phyloP scores from a whole-genome alignment of 2,113 vertebrate genomes.

The Brienomyrus brachyistius region DNA sequence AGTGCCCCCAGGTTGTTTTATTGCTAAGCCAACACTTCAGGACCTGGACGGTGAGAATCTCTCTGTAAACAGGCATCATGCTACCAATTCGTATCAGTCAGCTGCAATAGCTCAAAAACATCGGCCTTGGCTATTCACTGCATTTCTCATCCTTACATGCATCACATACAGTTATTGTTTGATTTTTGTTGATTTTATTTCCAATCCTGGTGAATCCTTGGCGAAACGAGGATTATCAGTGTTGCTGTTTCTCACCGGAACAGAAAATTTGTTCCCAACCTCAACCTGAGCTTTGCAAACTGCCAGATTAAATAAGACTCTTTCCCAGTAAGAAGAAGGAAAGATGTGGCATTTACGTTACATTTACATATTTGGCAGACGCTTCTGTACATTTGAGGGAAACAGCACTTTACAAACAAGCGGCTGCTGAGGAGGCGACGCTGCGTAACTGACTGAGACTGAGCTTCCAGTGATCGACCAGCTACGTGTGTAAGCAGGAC shows the following conservation, averaged over 20 bases:
- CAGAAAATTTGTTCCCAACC: background rate
- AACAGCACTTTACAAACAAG: background rate
- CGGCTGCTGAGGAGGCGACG: background rate
- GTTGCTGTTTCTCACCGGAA: background rate
- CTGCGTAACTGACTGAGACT: background rate
- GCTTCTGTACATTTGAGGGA: background rate
- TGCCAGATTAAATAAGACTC: background rate
- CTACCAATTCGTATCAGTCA: background rate
- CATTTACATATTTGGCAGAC: background rate
- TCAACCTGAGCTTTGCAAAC: background rate
- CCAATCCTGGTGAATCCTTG: background rate
- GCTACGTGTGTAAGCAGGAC: background rate
- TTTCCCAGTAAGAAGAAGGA: background rate
- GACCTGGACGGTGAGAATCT: background rate
- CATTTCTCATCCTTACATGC: background rate
- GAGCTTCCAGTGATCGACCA: background rate
- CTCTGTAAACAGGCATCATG: background rate
- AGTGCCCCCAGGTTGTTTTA: background rate
- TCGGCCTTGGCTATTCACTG: background rate
- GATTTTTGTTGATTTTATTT: background rate
- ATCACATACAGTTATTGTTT: background rate
- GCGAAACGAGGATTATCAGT: background rate
- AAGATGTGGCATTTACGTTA: background rate
- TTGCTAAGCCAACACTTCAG: background rate
- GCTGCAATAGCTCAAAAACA: background rate